phyloP scores from a whole-genome alignment of 1,140 invertebrate genomes.

The Anthonomus grandis region DNA sequence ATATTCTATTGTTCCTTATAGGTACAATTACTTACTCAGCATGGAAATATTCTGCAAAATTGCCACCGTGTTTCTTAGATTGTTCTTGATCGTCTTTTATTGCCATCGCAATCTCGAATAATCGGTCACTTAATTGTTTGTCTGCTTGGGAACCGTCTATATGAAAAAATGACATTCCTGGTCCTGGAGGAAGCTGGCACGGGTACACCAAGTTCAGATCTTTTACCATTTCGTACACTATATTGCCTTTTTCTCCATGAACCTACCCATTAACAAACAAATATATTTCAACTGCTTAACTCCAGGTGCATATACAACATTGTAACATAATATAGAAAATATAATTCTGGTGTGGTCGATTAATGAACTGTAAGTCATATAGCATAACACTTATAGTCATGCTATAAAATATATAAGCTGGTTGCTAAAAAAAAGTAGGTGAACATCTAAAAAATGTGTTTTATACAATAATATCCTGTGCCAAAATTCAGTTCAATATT shows the following conservation, averaged over 20 bases:
- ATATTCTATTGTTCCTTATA: no score
- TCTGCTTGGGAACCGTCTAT: slow-evolving; percentile 43
- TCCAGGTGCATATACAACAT: no score
- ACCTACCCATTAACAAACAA: slow-evolving; percentile 60
- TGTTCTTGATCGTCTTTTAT: slow-evolving; percentile 41
- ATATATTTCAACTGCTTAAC: no score
- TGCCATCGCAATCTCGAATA: slow-evolving; percentile 28
- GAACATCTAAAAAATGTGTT: no score
- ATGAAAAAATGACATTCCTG: slow-evolving; percentile 31
- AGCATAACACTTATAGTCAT: no score
- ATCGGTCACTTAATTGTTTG: slow-evolving; percentile 49
- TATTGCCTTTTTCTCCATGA: slow-evolving; percentile 75
- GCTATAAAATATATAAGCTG: no score
- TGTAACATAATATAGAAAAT: no score
- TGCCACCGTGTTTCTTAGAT: slow-evolving; percentile 18
- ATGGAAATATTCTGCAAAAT: slow-evolving; percentile 38
- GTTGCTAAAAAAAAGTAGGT: no score
- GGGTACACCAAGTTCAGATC: slow-evolving; percentile 53
- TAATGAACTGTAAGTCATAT: no score
- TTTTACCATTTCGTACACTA: slow-evolving; percentile 63
- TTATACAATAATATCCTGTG: no score
- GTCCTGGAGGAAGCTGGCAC: slow-evolving; percentile 27
- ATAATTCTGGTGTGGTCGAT: no score
- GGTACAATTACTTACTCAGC: slow-evolving; percentile 31
- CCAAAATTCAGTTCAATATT: no score